Conservation (phyloP, 2,888 invertebrate species). For the Drosophila testacea region DNA sequence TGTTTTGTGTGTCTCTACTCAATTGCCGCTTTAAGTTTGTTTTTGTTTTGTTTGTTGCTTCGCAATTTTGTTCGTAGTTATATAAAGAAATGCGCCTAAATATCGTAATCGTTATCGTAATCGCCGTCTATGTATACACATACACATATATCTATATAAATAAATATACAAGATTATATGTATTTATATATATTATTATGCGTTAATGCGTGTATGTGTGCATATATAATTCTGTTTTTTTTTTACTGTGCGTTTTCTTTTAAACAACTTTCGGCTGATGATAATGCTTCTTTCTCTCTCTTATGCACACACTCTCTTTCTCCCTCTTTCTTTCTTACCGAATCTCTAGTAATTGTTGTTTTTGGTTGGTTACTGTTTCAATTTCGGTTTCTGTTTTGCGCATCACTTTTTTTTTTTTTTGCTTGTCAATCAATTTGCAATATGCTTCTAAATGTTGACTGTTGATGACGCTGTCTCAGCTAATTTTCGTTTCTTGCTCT, state of each 20-base stretch:
- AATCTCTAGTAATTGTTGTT: constrained; percentile 22
- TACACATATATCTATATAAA: constrained; percentile 14
- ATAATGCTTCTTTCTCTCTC: constrained; percentile 23
- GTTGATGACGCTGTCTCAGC: constrained; percentile 44
- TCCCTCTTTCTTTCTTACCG: constrained; percentile 9
- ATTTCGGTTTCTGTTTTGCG: constrained; percentile 51
- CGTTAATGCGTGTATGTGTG: constrained; percentile 7
- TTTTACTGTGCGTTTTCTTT: constrained; percentile 53
- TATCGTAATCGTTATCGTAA: constrained; percentile 47
- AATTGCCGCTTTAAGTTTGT: constrained; percentile 20
- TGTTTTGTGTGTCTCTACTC: constrained; percentile 19
- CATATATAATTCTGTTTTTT: constrained; percentile 15
- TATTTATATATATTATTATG: constrained; percentile 3
- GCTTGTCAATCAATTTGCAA: constrained; percentile 64
- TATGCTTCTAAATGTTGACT: constrained; percentile 49
- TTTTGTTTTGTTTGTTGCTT: constrained; percentile 55
- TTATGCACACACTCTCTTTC: constrained; percentile 17
- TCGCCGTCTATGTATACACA: constrained; percentile 20
- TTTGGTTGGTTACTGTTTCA: constrained; percentile 30
- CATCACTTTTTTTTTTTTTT: constrained; percentile 31
- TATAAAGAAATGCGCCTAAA: constrained; percentile 53
- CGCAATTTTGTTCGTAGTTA: constrained; percentile 39
- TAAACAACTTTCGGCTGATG: constrained; percentile 58
- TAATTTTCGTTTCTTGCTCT: constrained; percentile 41
- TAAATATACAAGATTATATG: constrained; percentile 5